These are phyloP conservation scores for Sebastes taczanowskii DNA, from an alignment of 2,797 vertebrate genomes.

Conservation along the genomic window DNA sequence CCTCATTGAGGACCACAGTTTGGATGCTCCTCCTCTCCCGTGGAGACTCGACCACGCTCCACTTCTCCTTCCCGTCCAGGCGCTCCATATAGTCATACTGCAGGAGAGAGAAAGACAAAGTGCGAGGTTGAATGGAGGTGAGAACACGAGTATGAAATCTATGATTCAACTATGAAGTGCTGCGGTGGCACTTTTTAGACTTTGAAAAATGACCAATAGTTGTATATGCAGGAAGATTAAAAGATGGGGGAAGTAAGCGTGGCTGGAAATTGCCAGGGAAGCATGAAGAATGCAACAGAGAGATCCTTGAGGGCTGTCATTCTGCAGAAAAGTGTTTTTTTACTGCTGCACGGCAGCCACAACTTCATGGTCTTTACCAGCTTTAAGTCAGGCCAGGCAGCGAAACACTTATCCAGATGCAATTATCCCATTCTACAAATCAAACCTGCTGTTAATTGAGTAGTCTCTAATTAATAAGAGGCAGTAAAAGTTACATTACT, in stretches of 20 bases:
- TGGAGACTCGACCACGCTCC: slow-evolving; percentile 96
- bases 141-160: slow-evolving; percentile 6
- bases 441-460: slow-evolving; percentile 79
- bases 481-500: slow-evolving; percentile 79
- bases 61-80: slow-evolving; percentile 97
- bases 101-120: background rate
- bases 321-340: slow-evolving; percentile 5
- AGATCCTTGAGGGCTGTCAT: slow-evolving; percentile 13
- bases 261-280: slow-evolving; percentile 22
- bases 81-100: slow-evolving; percentile 99
- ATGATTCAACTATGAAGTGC: slow-evolving; percentile 25
- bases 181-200: slow-evolving; percentile 16
- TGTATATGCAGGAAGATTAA: slow-evolving; percentile 38
- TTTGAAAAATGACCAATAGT: slow-evolving; percentile 37
- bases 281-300: slow-evolving; percentile 29
- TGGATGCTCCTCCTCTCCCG: slow-evolving; percentile 95
- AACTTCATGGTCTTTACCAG: slow-evolving; percentile 1
- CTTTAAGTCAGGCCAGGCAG: slow-evolving; percentile 45
- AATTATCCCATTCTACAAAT: slow-evolving; percentile 72
- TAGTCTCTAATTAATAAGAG: slow-evolving; percentile 85
- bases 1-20: slow-evolving; percentile 96
- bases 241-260: slow-evolving; percentile 14
- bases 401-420: slow-evolving; percentile 46
- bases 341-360: background rate
- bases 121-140: slow-evolving; percentile 3